phyloP scores from a whole-genome alignment of 2,797 vertebrate species.

The Neomorphus geoffroyi region DNA sequence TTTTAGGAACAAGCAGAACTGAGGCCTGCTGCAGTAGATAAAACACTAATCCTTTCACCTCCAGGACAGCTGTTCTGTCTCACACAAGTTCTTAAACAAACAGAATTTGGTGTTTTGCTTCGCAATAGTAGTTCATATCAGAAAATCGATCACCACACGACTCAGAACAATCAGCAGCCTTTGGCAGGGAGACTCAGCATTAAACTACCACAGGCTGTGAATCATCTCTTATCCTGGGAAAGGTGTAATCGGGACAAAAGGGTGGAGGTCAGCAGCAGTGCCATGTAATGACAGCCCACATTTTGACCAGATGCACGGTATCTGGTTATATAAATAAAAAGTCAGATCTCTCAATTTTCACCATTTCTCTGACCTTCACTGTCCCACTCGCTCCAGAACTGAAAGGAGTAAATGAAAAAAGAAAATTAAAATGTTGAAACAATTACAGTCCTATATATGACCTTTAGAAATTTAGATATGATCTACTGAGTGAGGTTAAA shows the following conservation, averaged over 20 bases:
- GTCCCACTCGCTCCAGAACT: not conserved
- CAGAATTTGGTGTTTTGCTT: not conserved
- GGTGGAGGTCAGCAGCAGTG: not conserved
- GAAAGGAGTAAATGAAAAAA: not conserved
- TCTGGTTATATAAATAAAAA: conserved; percentile 12
- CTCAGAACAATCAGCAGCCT: conserved; percentile 8
- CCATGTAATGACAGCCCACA: not conserved
- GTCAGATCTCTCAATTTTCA: not conserved
- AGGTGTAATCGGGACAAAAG: not conserved
- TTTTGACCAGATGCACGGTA: not conserved
- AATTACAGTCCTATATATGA: conserved; percentile 38
- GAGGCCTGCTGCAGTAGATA: conserved; percentile 37
- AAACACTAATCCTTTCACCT: conserved; percentile 54
- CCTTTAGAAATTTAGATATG: conserved; percentile 57
- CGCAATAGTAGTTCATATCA: not conserved
- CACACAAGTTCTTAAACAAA: conserved; percentile 47
- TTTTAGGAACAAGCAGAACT: not conserved
- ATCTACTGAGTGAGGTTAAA: conserved; percentile 21
- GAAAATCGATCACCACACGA: not conserved
- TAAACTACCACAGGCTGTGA: conserved; percentile 26
- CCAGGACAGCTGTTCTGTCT: conserved; percentile 27
- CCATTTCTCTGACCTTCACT: conserved; percentile 25
- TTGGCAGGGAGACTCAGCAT: not conserved
- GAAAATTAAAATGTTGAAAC: conserved; percentile 64
- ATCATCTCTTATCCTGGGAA: conserved; percentile 20